These are phyloP conservation scores for Loriculus beryllinus DNA, from an alignment of 2,797 vertebrate genomes.

Conservation along the genomic window DNA sequence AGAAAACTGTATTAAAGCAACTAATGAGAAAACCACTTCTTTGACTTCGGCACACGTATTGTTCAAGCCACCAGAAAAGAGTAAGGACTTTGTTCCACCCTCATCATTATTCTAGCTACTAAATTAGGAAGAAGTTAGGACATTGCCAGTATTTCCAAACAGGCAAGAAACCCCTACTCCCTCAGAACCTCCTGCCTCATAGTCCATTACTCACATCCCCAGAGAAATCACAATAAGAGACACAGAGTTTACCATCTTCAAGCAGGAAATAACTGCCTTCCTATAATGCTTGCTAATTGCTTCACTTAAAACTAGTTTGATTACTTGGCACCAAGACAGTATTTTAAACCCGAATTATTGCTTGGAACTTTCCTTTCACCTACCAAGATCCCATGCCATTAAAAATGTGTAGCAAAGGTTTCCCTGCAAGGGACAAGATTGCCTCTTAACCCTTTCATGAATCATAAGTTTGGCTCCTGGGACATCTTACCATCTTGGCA, in stretches of 20 bases:
- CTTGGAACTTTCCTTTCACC: slow-evolving; percentile 62
- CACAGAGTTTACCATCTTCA: slow-evolving; percentile 40
- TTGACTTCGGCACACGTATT: background rate
- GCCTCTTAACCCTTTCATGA: slow-evolving; percentile 19
- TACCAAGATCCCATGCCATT: slow-evolving; percentile 39
- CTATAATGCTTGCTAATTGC: slow-evolving; percentile 63
- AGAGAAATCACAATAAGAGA: slow-evolving; percentile 52
- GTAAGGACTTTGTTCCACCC: background rate
- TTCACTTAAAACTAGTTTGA: slow-evolving; percentile 60
- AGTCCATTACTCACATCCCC: slow-evolving; percentile 34
- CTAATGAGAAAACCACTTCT: slow-evolving; percentile 32
- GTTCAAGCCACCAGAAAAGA: slow-evolving; percentile 11
- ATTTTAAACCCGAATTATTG: slow-evolving; percentile 49
- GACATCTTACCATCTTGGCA: background rate
- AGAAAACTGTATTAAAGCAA: background rate
- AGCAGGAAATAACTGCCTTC: slow-evolving; percentile 62
- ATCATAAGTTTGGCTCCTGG: background rate
- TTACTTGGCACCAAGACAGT: slow-evolving; percentile 45
- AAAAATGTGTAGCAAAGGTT: slow-evolving; percentile 57
- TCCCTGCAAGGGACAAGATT: background rate
- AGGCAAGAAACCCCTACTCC: background rate
- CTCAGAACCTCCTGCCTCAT: background rate
- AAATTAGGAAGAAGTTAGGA: background rate
- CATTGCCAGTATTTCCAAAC: background rate
- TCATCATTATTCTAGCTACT: background rate